Evolutionary conservation across 2,888 invertebrate species (phyloP), one percentile per base, ranked within the genome.

Genomic region (Mythimna ferrago): DNA sequence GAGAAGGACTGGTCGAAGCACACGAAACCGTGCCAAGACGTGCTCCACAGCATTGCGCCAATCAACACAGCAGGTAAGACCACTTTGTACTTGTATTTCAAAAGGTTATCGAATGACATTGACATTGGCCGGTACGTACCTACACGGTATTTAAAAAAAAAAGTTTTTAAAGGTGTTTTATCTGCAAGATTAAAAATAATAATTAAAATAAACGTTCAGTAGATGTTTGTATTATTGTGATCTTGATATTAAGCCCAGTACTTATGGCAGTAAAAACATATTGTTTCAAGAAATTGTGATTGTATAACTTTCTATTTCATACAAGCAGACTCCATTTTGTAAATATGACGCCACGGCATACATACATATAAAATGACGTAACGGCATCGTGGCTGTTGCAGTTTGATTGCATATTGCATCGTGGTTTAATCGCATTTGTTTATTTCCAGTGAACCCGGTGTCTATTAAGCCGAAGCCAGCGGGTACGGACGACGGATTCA

Each of bases 401-500:
- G 69, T 73, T 72, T 58, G 51, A 71, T 70, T 73, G 67, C 70
- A 67, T 73, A 64, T 73, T 80, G 76, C 71, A 82, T 68, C 26
- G 35, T 62, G 62, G 64, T 72, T 67, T 72, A 63, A 78, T 75
- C 73, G 66, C 41, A 19, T 70, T 41, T 79, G 60, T 76, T 79
- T 82, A 66, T 76, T 93, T 94, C 32, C 92, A 95, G 95, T 87
- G 10, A 93, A 93, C 75, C 89, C 94, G 0, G 87, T 90, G 54
- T 91, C 94, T 56, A 84, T 92, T 2, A 96, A 96, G 84, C 93
- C 96, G 35, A 97, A 97, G 91, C 97, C 98, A 6, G 97, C 97
- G 58, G 97, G 97, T 7, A 97, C 97, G 0, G 98, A 98, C 89
- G 98, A 98, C 94, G 98, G 98, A 69, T 97, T 97, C 92, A 97